These are phyloP conservation scores for Cerceris ruficornis DNA, from an alignment of 2,888 invertebrate genomes.

Conservation along the genomic window DNA sequence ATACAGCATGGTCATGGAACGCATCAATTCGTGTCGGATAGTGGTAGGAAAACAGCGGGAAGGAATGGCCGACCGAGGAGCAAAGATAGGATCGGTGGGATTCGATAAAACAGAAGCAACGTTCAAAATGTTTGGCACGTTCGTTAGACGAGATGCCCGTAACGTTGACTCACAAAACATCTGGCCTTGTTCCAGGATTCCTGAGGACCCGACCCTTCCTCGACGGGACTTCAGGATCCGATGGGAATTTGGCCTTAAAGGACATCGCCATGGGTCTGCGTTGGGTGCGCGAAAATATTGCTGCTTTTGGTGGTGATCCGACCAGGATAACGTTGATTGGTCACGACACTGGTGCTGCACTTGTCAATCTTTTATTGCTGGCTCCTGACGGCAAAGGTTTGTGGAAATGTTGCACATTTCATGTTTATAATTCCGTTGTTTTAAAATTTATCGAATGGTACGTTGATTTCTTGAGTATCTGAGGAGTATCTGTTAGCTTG, in stretches of 20 bases:
- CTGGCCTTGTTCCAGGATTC: constrained; percentile 82
- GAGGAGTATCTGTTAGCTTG: too few species aligned
- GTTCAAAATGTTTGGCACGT: constrained; percentile 26
- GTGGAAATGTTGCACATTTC: neutral
- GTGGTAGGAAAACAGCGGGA: neutral
- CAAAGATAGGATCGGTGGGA: constrained; percentile 9
- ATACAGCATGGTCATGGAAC: neutral
- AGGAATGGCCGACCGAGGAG: constrained; percentile 1
- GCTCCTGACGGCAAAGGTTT: constrained; percentile 90
- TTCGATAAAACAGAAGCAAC: constrained; percentile 29
- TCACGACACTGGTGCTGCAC: constrained; percentile 93
- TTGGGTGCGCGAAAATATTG: constrained; percentile 93
- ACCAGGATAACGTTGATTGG: constrained; percentile 91
- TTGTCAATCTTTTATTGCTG: constrained; percentile 92
- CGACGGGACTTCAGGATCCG: constrained; percentile 80
- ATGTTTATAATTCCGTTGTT: neutral
- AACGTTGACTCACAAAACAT: constrained; percentile 21
- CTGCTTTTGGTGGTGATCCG: constrained; percentile 94
- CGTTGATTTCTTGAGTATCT: neutral
- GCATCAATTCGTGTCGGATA: constrained; percentile 9
- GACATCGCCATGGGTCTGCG: constrained; percentile 92
- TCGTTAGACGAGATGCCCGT: neutral
- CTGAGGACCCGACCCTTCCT: constrained; percentile 83
- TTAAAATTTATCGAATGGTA: neutral
- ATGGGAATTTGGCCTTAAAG: constrained; percentile 89